Percentiles rank a stretch among this genome's conserved stretches.
Conservation (phyloP, 2,888 invertebrate species). For the Saturnia japonica region DNA sequence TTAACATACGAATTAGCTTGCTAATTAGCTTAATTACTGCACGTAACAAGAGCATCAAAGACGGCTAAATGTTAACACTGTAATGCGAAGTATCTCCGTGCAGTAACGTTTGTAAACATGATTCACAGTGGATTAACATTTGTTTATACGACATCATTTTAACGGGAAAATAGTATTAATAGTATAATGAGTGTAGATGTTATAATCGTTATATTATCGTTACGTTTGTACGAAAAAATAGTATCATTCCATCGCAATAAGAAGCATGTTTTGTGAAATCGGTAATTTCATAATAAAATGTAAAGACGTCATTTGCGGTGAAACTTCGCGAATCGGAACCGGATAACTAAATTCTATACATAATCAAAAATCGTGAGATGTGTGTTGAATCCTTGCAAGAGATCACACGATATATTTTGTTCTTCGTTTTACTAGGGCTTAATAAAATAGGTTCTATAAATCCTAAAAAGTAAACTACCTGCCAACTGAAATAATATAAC, state of each 20-base stretch:
- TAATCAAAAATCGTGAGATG: not conserved
- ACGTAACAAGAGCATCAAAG: conserved; percentile 50
- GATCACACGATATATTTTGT: not conserved
- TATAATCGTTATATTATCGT: too few relatives aligned
- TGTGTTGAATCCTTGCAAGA: not conserved
- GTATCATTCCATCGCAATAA: not conserved
- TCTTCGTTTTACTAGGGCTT: not conserved
- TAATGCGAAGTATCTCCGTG: conserved; percentile 50
- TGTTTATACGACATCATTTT: conserved; percentile 31
- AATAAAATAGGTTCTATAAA: not conserved
- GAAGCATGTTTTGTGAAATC: not conserved
- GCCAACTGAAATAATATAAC: not conserved
- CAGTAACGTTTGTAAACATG: conserved; percentile 39
- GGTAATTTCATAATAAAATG: not conserved
- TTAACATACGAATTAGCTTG: conserved; percentile 57
- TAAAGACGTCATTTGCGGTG: not conserved
- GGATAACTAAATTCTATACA: not conserved
- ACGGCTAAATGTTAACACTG: conserved; percentile 58
- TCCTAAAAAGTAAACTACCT: not conserved
- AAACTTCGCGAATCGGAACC: not conserved
- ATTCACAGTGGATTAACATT: conserved; percentile 43
- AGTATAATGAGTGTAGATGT: not conserved
- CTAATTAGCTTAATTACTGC: conserved; percentile 63
- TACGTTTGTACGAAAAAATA: not conserved
- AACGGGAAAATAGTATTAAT: not conserved